Percentiles rank a stretch among this genome's conserved stretches.
phyloP scores from a whole-genome alignment of 2,797 vertebrate genomes.

The Leucoraja ocellata region DNA sequence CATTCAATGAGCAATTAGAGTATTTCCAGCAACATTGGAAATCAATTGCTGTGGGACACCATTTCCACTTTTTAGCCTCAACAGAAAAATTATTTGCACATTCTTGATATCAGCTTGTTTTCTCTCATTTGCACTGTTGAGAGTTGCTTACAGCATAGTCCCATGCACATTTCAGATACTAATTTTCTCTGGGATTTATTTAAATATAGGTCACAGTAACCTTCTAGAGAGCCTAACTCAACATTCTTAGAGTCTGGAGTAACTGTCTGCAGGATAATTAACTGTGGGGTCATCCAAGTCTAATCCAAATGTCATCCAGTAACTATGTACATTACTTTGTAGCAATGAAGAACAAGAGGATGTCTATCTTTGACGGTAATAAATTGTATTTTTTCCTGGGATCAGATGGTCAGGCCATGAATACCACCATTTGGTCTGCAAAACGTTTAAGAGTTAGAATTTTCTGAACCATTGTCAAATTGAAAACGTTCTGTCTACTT shows the following conservation, averaged over 20 bases:
- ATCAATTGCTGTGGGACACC: background rate
- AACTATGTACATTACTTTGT: background rate
- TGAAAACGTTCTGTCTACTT: background rate
- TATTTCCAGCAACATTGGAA: background rate
- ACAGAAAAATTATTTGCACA: background rate
- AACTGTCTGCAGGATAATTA: background rate
- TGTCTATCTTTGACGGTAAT: background rate
- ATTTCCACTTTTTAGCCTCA: background rate
- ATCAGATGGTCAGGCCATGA: background rate
- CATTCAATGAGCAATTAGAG: background rate
- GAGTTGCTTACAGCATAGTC: background rate
- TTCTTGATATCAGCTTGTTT: background rate
- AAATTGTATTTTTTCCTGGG: background rate
- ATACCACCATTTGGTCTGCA: background rate
- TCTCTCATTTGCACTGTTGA: no score
- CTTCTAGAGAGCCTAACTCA: background rate
- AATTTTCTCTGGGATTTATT: background rate
- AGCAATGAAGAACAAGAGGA: background rate
- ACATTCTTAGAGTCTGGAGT: background rate
- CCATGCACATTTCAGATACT: background rate
- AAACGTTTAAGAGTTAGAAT: background rate
- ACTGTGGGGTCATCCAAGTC: background rate
- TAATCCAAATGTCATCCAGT: background rate
- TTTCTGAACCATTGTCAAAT: background rate
- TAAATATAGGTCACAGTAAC: background rate